Conservation (phyloP, 1,140 invertebrate genomes). For the Platyscapa corneri region DNA sequence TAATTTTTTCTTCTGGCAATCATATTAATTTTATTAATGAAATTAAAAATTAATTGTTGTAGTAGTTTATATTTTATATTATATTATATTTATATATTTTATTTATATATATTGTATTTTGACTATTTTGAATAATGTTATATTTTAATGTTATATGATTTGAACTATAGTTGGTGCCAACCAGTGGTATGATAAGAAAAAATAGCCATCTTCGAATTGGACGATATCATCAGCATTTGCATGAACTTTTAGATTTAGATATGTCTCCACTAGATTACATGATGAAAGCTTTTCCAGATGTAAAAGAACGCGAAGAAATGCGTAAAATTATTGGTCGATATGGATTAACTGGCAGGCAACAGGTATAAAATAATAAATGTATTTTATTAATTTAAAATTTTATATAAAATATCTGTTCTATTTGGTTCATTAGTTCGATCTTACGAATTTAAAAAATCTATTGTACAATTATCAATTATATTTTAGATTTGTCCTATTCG, state of each 20-base stretch:
- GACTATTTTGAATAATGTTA: no score
- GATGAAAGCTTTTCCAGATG: slow-evolving; percentile 97
- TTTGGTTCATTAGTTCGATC: no score
- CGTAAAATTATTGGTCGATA: slow-evolving; percentile 98
- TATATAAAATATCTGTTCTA: no score
- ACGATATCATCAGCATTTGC: slow-evolving; percentile 98
- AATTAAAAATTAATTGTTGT: no score
- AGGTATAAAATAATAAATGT: slow-evolving; percentile 76
- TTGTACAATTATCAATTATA: background rate
- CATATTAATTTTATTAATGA: no score
- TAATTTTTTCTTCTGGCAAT: no score
- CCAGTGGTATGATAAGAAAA: slow-evolving; percentile 97
- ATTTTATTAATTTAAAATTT: slow-evolving; percentile 28
- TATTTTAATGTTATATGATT: background rate
- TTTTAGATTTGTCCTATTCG: slow-evolving; percentile 94
- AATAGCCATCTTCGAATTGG: slow-evolving; percentile 98
- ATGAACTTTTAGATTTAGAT: slow-evolving; percentile 96
- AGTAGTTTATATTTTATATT: no score
- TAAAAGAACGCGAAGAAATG: slow-evolving; percentile 99
- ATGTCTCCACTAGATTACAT: slow-evolving; percentile 98
- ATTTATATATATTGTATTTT: no score
- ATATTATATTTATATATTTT: no score
- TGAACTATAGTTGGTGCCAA: slow-evolving; percentile 86
- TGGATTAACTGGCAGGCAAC: slow-evolving; percentile 96
- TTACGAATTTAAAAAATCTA: no score